Conservation (phyloP, 2,797 vertebrate genomes). For the Oreochromis mossambicus region DNA sequence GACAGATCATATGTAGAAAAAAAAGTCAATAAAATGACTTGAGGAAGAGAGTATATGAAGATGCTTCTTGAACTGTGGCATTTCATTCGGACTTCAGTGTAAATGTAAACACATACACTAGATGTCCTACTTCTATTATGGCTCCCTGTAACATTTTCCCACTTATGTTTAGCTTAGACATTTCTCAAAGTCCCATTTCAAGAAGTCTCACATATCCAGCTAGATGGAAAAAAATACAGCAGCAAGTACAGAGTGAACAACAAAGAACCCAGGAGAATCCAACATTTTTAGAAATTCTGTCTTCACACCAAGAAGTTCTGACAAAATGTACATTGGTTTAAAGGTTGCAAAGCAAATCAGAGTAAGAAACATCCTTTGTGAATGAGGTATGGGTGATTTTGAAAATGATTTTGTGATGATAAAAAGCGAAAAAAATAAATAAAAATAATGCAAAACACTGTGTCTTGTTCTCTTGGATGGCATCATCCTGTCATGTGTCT, state of each 20-base stretch:
- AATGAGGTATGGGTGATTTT: constrained; percentile 24
- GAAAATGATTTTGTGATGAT: constrained; percentile 27
- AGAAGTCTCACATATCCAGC: constrained; percentile 31
- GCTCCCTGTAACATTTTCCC: neutral
- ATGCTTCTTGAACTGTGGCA: constrained; percentile 16
- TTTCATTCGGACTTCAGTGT: neutral
- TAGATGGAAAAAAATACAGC: constrained; percentile 24
- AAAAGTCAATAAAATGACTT: neutral
- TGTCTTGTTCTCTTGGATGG: neutral
- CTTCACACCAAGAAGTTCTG: neutral
- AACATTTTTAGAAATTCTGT: neutral
- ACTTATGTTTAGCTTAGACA: neutral
- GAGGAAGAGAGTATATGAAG: constrained; percentile 10
- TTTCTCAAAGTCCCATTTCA: constrained; percentile 15
- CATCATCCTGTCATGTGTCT: constrained; percentile 1
- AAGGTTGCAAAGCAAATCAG: constrained; percentile 76
- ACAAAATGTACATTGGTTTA: constrained; percentile 13
- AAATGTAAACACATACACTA: neutral
- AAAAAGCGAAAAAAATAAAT: neutral
- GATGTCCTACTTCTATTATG: neutral
- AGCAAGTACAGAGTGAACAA: constrained; percentile 4
- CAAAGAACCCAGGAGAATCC: constrained; percentile 5
- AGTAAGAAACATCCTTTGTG: constrained; percentile 73
- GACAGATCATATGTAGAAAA: constrained; percentile 7
- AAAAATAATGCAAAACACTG: neutral